A percentile compares a stretch with the other conserved stretches of the same genome.
phyloP scores from a whole-genome alignment of 2,888 invertebrate genomes.

The Meteorus colon region DNA sequence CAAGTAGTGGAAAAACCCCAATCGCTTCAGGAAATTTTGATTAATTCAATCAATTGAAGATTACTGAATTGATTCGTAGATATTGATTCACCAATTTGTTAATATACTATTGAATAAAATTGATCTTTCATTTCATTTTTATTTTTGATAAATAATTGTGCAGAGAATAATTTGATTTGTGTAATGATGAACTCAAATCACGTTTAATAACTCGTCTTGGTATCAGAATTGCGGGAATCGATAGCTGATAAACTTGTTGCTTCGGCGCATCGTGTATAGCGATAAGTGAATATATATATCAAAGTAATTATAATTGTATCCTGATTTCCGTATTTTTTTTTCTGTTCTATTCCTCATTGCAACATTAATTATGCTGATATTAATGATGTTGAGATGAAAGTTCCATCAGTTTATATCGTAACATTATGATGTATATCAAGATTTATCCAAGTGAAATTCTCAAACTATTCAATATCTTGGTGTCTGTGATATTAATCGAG shows the following conservation, averaged over 20 bases:
- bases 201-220: constrained; percentile 12
- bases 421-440: not conserved
- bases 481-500: not conserved
- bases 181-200: not conserved
- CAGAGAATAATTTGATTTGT: not conserved
- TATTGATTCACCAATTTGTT: too few species aligned
- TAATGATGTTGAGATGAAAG: not conserved
- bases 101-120: not conserved
- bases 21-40: not conserved
- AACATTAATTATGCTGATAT: not conserved
- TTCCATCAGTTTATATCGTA: not conserved
- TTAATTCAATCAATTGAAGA: not conserved
- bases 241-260: constrained; percentile 51
- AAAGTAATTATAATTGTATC: not conserved
- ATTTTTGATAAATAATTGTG: not conserved
- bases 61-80: not conserved
- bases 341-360: not conserved
- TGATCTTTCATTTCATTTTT: not conserved
- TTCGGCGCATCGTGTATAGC: constrained; percentile 21
- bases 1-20: not conserved
- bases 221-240: constrained; percentile 35
- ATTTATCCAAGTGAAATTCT: not conserved
- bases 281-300: not conserved
- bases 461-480: not conserved
- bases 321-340: not conserved